Evolutionary conservation across 2,888 invertebrate species (phyloP).

Genomic region (Gymnoscelis rufifasciata): DNA sequence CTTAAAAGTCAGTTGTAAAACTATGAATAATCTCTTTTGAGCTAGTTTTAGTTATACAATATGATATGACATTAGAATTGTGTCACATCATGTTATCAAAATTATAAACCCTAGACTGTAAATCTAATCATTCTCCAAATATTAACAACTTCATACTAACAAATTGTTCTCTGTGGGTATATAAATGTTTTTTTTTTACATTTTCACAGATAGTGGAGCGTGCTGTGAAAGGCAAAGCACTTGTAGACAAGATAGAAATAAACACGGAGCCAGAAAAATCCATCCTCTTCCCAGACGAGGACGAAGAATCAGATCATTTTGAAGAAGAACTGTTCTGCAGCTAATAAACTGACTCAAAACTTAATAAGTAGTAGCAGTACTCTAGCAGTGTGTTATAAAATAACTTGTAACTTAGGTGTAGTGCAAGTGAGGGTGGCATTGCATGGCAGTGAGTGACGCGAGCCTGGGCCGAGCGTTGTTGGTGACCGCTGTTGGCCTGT

Average conservation of each 20-base stretch:
- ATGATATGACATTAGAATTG: no score
- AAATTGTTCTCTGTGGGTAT: background rate
- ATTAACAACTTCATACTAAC: no score
- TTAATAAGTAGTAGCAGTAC: no score
- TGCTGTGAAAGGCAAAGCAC: conserved; percentile 73
- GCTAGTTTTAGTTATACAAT: no score
- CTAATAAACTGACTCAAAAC: no score
- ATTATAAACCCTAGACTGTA: no score
- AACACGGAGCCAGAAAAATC: conserved; percentile 72
- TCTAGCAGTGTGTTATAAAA: no score
- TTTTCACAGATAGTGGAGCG: conserved; percentile 76
- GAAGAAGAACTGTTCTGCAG: conserved; percentile 67
- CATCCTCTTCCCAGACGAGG: conserved; percentile 82
- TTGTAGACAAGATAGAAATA: conserved; percentile 55
- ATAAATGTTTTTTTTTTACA: background rate
- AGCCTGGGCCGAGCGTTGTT: conserved; percentile 80
- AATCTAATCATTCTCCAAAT: no score
- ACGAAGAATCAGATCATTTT: conserved; percentile 76
- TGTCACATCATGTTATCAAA: no score
- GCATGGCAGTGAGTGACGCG: conserved; percentile 79
- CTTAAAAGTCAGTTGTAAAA: no score
- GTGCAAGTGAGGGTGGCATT: conserved; percentile 20
- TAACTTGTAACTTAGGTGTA: no score
- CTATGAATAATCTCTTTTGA: no score
- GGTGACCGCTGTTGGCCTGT: conserved; percentile 68